These are phyloP conservation scores for Drosophila gaucha DNA, from an alignment of 2,888 invertebrate species.

Conservation along the genomic window DNA sequence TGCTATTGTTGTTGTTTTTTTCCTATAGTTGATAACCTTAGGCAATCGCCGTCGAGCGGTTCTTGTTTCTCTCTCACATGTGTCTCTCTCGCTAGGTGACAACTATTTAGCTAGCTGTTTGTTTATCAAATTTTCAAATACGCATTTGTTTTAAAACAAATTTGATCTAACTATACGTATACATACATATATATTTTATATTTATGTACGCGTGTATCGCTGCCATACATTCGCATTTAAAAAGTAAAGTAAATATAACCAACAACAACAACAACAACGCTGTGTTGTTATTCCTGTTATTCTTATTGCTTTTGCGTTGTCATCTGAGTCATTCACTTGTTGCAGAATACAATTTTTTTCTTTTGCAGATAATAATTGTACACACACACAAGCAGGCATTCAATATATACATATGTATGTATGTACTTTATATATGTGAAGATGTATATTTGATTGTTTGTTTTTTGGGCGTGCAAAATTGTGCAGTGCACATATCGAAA, in stretches of 20 bases:
- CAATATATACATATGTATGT: conserved; percentile 5
- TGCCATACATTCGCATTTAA: conserved; percentile 42
- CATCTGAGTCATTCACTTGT: conserved; percentile 76
- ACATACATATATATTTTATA: conserved; percentile 1
- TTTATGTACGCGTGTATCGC: conserved; percentile 9
- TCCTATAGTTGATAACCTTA: conserved; percentile 65
- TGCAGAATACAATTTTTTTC: conserved; percentile 59
- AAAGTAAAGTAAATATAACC: conserved; percentile 57
- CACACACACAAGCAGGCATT: conserved; percentile 26
- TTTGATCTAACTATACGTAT: conserved; percentile 31
- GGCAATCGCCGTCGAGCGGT: conserved; percentile 13
- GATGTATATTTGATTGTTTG: conserved; percentile 35
- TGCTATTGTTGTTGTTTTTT: conserved; percentile 30
- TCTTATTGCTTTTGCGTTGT: conserved; percentile 56
- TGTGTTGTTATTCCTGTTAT: conserved; percentile 58
- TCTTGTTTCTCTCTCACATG: conserved; percentile 23
- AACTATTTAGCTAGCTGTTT: conserved; percentile 37
- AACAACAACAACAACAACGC: conserved; percentile 37
- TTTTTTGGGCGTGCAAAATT: conserved; percentile 37
- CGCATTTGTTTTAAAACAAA: conserved; percentile 48
- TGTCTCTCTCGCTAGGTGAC: conserved; percentile 38
- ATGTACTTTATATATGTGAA: conserved; percentile 29
- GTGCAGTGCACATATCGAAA: conserved; percentile 57
- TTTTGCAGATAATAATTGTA: conserved; percentile 62
- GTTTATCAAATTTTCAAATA: conserved; percentile 40